Percentiles rank a stretch among this genome's conserved stretches.
Conservation (phyloP, 2,888 invertebrate species). For the Patella depressa region DNA sequence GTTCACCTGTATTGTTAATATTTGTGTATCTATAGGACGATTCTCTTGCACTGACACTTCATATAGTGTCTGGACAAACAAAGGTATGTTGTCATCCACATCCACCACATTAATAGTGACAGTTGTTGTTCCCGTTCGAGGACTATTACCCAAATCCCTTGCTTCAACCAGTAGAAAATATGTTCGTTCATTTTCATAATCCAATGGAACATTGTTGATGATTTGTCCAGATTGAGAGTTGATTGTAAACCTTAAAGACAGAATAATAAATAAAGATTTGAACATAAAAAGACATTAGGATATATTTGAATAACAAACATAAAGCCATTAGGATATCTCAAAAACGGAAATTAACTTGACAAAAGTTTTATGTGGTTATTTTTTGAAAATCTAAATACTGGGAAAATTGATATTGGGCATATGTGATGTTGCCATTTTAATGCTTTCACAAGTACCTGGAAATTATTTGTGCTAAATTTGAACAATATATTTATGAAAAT, state of each 20-base stretch:
- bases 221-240: conserved; percentile 52
- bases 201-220: conserved; percentile 44
- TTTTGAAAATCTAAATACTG: too few relatives aligned
- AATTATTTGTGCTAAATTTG: too few relatives aligned
- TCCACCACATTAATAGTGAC: conserved; percentile 59
- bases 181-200: conserved; percentile 45
- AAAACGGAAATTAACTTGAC: too few relatives aligned
- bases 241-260: conserved; percentile 46
- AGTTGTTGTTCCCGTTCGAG: conserved; percentile 50
- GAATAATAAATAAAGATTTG: not conserved
- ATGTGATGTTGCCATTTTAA: too few relatives aligned
- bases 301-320: too few relatives aligned
- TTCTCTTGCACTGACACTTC: conserved; percentile 47
- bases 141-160: conserved; percentile 43
- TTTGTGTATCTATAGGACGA: conserved; percentile 28
- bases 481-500: too few relatives aligned
- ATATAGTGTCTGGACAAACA: conserved; percentile 53
- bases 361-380: too few relatives aligned
- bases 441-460: too few relatives aligned
- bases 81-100: conserved; percentile 58
- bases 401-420: too few relatives aligned
- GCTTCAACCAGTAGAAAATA: conserved; percentile 51
- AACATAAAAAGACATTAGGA: not conserved
- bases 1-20: conserved; percentile 43
- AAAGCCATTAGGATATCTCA: too few relatives aligned